Conservation (phyloP, 2,888 invertebrate genomes). For the Aphidoletes aphidimyza region DNA sequence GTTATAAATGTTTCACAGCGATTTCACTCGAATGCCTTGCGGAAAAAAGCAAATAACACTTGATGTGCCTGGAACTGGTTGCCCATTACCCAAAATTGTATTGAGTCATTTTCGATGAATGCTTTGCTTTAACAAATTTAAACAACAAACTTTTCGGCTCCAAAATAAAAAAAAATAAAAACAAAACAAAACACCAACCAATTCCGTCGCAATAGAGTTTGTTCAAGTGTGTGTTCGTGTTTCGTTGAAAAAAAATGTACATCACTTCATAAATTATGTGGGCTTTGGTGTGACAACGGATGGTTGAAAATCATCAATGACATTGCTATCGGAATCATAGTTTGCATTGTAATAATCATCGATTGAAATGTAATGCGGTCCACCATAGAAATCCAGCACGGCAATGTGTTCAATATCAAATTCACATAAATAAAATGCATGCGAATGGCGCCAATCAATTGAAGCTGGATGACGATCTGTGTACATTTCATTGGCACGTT, state of each 20-base stretch:
- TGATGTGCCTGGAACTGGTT: no score
- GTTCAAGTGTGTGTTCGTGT: no score
- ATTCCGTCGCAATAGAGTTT: no score
- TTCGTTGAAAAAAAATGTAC: neutral
- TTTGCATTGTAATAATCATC: constrained; percentile 61
- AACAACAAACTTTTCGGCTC: no score
- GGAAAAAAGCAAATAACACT: no score
- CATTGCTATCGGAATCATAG: neutral
- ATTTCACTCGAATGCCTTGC: no score
- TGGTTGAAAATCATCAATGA: neutral
- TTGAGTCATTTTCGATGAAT: no score
- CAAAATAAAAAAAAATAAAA: no score
- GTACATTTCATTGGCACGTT: constrained; percentile 60
- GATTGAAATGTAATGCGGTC: constrained; percentile 68
- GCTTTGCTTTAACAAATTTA: no score
- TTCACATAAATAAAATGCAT: constrained; percentile 82
- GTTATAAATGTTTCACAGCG: no score
- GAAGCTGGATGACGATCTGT: constrained; percentile 64
- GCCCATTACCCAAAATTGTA: no score
- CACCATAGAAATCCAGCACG: constrained; percentile 84
- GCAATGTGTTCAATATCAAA: constrained; percentile 78
- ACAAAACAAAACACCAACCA: no score
- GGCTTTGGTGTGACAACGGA: neutral
- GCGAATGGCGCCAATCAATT: constrained; percentile 66
- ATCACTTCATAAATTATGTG: neutral